Conservation (phyloP, 2,113 vertebrate genomes). For the Lampris megalopsis region DNA sequence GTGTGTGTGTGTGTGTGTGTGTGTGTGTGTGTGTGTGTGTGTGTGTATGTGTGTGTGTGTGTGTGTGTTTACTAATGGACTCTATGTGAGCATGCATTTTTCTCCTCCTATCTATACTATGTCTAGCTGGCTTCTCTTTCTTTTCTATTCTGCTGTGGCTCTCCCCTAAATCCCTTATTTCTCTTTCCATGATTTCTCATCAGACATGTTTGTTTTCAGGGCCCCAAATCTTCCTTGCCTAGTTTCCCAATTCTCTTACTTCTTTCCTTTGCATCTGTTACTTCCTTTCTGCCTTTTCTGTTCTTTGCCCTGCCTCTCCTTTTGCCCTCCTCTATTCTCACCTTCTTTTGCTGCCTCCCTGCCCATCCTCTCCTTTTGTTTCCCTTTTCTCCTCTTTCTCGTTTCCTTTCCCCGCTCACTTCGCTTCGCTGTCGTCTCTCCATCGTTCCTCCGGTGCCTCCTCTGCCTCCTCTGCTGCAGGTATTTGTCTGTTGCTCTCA, state of each 20-base stretch:
- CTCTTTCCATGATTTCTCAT: constrained; percentile 2
- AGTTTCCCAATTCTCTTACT: constrained; percentile 21
- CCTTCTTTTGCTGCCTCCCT: constrained; percentile 3
- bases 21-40: not conserved
- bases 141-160: constrained; percentile 5
- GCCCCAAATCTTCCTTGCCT: not conserved
- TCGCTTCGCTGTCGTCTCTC: constrained; percentile 1
- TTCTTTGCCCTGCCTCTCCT: constrained; percentile 2
- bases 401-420: constrained; percentile 1
- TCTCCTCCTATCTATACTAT: not conserved
- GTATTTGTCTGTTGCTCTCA: constrained; percentile 24
- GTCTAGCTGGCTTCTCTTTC: not conserved
- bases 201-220: constrained; percentile 35
- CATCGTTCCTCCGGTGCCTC: not conserved
- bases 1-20: too few species aligned
- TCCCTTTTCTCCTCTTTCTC: not conserved
- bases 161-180: not conserved
- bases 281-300: constrained; percentile 29
- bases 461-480: constrained; percentile 3
- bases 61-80: constrained; percentile 35
- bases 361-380: not conserved
- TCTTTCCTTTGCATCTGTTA: constrained; percentile 25
- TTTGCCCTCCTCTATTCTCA: not conserved
- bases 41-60: constrained; percentile 34
- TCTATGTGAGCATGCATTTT: constrained; percentile 25